Conservation (phyloP, 2,888 invertebrate genomes). For the Exocentrus adspersus region DNA sequence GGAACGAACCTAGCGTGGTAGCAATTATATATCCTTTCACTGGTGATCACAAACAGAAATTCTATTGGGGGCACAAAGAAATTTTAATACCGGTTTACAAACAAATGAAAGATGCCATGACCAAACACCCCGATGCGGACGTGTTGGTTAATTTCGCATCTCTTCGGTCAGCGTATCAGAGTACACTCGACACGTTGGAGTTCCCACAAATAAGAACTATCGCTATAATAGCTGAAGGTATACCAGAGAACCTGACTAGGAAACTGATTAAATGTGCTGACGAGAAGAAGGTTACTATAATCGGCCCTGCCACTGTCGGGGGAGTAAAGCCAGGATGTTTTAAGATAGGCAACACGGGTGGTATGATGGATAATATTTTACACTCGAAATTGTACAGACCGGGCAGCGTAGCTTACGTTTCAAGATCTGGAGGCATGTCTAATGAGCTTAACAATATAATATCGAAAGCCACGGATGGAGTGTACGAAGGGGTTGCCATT, state of each 20-base stretch:
- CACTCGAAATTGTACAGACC: constrained; percentile 96
- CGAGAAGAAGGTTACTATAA: constrained; percentile 70
- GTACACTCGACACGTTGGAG: constrained; percentile 92
- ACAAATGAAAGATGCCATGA: constrained; percentile 96
- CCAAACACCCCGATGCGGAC: constrained; percentile 92
- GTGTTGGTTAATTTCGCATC: constrained; percentile 98
- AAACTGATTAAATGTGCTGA: constrained; percentile 88
- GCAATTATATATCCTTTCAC: constrained; percentile 99
- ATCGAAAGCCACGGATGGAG: constrained; percentile 96
- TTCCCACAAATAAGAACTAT: constrained; percentile 95
- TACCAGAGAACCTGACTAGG: constrained; percentile 98
- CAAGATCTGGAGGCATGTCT: constrained; percentile 99
- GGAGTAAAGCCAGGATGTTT: constrained; percentile 99
- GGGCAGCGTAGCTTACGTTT: constrained; percentile 98
- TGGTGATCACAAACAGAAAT: constrained; percentile 99
- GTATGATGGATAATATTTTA: constrained; percentile 99
- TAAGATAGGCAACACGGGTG: constrained; percentile 99
- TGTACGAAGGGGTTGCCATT: constrained; percentile 97
- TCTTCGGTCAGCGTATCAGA: constrained; percentile 95
- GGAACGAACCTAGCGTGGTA: constrained; percentile 90
- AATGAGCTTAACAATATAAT: constrained; percentile 99
- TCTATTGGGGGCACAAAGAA: constrained; percentile 99
- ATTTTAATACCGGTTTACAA: constrained; percentile 94
- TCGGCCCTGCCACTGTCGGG: constrained; percentile 89
- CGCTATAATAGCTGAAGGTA: constrained; percentile 99